Conservation (phyloP, 2,797 vertebrate genomes). For the Coilia nasus region DNA sequence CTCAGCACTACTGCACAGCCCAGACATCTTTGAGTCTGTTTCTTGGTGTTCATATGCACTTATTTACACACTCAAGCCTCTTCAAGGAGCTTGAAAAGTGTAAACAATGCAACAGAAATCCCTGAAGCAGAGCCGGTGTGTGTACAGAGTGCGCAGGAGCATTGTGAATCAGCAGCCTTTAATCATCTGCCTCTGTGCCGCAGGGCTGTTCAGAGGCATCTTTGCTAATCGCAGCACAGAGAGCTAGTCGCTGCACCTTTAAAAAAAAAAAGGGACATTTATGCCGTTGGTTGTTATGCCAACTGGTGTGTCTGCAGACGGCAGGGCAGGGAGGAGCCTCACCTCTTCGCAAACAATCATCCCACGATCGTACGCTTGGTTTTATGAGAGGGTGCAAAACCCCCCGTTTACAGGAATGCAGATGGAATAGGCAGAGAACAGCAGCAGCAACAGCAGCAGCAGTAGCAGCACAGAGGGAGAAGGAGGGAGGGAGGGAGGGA, state of each 20-base stretch:
- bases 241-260: background rate
- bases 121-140: background rate
- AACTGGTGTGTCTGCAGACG: background rate
- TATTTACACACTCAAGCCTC: background rate
- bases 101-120: background rate
- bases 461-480: background rate
- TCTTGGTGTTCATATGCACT: background rate
- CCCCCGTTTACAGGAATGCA: background rate
- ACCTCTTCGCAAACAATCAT: conserved; percentile 22
- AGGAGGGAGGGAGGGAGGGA: background rate
- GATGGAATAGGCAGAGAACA: conserved; percentile 10
- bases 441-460: background rate
- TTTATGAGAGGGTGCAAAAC: background rate
- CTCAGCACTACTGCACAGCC: background rate
- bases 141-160: background rate
- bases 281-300: background rate
- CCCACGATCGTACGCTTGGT: background rate
- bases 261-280: background rate
- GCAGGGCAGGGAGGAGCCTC: conserved; percentile 3
- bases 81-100: background rate
- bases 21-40: background rate
- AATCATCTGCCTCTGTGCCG: background rate
- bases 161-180: background rate
- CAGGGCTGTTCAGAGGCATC: background rate
- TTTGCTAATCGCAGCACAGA: background rate